phyloP scores from a whole-genome alignment of 2,888 invertebrate species.

The Noctua fimbriata region DNA sequence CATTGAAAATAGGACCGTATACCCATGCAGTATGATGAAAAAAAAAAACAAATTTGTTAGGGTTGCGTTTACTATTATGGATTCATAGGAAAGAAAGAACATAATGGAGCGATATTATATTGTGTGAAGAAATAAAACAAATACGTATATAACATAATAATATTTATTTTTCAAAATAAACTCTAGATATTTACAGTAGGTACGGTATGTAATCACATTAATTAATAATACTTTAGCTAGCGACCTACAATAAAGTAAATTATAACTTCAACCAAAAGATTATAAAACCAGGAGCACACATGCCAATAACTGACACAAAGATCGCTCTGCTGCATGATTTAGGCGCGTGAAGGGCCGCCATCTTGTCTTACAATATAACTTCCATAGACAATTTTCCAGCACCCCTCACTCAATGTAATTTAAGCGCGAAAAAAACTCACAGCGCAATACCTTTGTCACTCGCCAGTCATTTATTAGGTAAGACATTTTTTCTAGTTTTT shows the following conservation, averaged over 20 bases:
- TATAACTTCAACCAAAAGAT: background rate
- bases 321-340: too few species aligned
- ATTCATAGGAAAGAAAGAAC: constrained; percentile 23
- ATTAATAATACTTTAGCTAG: constrained; percentile 60
- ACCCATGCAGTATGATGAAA: too few species aligned
- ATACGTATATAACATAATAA: constrained; percentile 55
- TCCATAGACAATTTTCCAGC: background rate
- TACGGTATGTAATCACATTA: constrained; percentile 55
- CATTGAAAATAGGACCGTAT: too few species aligned
- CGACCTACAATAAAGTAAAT: constrained; percentile 28
- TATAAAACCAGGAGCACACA: background rate
- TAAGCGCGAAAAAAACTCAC: too few species aligned
- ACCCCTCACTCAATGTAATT: too few species aligned
- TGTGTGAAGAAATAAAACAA: constrained; percentile 46
- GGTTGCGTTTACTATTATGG: background rate
- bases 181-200: constrained; percentile 47
- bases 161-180: constrained; percentile 63
- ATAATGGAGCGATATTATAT: too few species aligned
- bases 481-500: too few species aligned
- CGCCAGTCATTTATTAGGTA: too few species aligned
- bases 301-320: background rate
- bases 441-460: too few species aligned
- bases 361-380: background rate
- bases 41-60: background rate
- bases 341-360: background rate